Base-by-base conservation (phyloP, 2,113 vertebrate genomes). In the human region DNA sequence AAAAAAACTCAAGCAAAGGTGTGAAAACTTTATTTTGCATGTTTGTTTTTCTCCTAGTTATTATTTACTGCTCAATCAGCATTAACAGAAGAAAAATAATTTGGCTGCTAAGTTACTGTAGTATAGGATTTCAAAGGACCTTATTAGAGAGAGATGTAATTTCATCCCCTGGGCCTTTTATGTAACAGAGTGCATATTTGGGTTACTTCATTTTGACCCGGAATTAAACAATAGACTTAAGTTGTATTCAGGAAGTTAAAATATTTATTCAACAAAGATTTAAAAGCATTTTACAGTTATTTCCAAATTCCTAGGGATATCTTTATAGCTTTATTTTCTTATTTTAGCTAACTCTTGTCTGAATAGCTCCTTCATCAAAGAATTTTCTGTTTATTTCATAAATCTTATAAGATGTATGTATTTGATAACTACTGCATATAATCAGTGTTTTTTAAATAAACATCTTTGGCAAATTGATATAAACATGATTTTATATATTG, bases 111-210 rank as follows among this genome's bases (percentile, higher is more conserved):
- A 98, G 96, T 98, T 98, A 97, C 97, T 93, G 45, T 97, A 97
- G 98, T 98, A 98, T 99, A 99, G 97, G 92, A 98, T 99, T 99
- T 99, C 99, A 99, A 99, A 99, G 98, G 97, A 98, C 98, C 99
- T 99, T 99, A 99, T 99, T 99, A 99, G 99, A 99, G 99, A 99
- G 98, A 99, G 99, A 98, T 99, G 99, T 99, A 99, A 99, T 99
- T 99, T 99, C 99, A 99, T 99, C 98, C 98, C 97, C 94, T 96
- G 66, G 94, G 92, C 73, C 96, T 97, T 98, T 99, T 99, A 98
- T 98, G 96, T 99, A 99, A 98, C 97, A 98, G 97, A 13, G 76
- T 98, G 98, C 98, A 96, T 98, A 98, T 99, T 99, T 99, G 98
- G 97, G 98, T 98, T 98, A 98, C 98, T 99, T 99, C 98, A 98